Evolutionary conservation across 2,113 vertebrate genomes (phyloP), one percentile per base, ranked within the genome.

Genomic region (Noctilio leporinus): DNA sequence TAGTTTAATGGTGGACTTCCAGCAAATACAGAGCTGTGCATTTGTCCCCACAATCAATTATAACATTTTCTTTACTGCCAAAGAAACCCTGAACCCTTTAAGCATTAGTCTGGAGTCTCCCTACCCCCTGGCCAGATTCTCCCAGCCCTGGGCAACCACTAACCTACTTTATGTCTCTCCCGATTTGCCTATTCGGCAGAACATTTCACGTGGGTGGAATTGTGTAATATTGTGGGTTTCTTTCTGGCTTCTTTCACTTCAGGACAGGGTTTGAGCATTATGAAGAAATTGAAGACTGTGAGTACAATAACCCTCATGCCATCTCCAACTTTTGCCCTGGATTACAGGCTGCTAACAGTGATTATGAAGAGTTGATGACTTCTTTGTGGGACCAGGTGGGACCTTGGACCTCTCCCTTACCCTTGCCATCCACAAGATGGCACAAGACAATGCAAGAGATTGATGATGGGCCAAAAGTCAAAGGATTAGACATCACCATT

Each of bases 301-400:
- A 45, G 59, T 45, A 82, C 26, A 82, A 30, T 9, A 30, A 62
- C 38, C 47, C 55, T 62, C 28, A 82, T 82, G 28, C 14, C 40
- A 82, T 19, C 10, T 33, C 28, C 28, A 82, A 62, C 38, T 45
- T 62, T 33, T 45, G 38, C 26, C 9, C 55, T 62, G 78, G 28
- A 33, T 40, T 62, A 43, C 97, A 99, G 99, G 98, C 94, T 5
- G 96, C 95, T 1, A 99, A 99, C 96, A 99, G 99, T 10, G 99
- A 99, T 6, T 98, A 99, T 1, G 98, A 97, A 0, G 99, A 98
- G 14, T 22, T 89, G 0, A 88, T 12, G 81, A 98, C 26, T 98
- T 96, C 0, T 98, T 98, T 88, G n/a, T 91, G 5, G 97, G 95
- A 69, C 96, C 97, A 43, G 95, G 83, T 0, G 98, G 97, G 30